phyloP scores from a whole-genome alignment of 1,140 invertebrate species.

The Drosophila mauritiana region DNA sequence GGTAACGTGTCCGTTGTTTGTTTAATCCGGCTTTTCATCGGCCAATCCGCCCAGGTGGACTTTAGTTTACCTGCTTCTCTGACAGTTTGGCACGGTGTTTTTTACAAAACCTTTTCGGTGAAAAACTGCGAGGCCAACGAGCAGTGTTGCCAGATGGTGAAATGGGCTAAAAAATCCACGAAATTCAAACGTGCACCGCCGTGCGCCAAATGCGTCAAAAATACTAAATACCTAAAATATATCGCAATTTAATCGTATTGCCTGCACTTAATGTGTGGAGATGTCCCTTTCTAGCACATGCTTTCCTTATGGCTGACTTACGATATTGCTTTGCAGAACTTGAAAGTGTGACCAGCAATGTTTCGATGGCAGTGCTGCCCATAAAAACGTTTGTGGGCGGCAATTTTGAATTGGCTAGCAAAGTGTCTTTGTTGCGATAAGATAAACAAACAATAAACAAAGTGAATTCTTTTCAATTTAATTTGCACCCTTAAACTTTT shows the following conservation, averaged over 20 bases:
- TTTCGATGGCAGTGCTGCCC: neutral
- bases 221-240: too few relatives aligned
- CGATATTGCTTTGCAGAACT: neutral
- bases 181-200: neutral
- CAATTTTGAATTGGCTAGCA: neutral
- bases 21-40: neutral
- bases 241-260: too few relatives aligned
- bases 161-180: too few relatives aligned
- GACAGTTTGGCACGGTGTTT: constrained; percentile 12
- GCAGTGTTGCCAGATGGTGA: too few relatives aligned
- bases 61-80: neutral
- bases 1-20: neutral
- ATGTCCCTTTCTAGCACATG: neutral
- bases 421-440: neutral
- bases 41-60: neutral
- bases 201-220: neutral
- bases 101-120: neutral
- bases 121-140: neutral
- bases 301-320: neutral
- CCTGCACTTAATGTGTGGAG: too few relatives aligned
- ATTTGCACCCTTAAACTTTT: too few relatives aligned
- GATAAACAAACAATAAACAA: neutral
- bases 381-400: neutral
- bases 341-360: neutral
- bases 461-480: too few relatives aligned